Base-by-base conservation (phyloP, 2,113 vertebrate species). In the Smithornis capensis region DNA sequence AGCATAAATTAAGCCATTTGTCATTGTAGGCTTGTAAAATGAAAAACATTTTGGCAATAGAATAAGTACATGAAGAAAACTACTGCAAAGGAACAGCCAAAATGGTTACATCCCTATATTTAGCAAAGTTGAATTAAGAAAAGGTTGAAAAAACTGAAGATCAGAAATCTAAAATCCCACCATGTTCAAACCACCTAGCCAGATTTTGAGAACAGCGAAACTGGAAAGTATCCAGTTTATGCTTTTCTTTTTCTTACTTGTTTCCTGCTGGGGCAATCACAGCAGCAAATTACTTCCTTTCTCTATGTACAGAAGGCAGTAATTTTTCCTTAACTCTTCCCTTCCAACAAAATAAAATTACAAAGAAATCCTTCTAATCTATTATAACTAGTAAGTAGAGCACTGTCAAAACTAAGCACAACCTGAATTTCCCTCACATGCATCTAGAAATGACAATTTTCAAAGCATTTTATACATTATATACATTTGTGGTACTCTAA, bases 201-300 rank as follows among this genome's bases (percentile, higher is more conserved):
- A 76, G 52, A 91, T 90, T 83, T 82, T 85, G 22, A 90, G 49
- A 94, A 62, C 22, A 62, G 31, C 62, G 31, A 69, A 83, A 76
- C 0, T 93, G 67, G 85, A 90, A 90, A 76, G 2, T 7, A 56
- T 87, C 70, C 87, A 87, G 14, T 76, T 93, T 45, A 71, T 40
- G 18, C 5, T 67, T 91, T 86, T 65, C 7, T 83, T 83, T 82
- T 91, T 44, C 19, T 87, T 87, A 68, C 82, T 87, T 91, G 28
- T 73, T 57, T 56, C 70, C 67, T 79, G 74, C 78, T 0, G 1
- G n/a, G 31, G 23, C 37, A 91, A 88, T 93, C 82, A 73, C 14
- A 50, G 62, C n/a, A 90, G 70, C 76, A 94, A 93, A 93, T 94
- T 87, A 60, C 38, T 94, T 87, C 74, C 62, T 89, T 21, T 74